Percentiles rank a stretch among this genome's conserved stretches.
phyloP scores from a whole-genome alignment of 2,113 vertebrate genomes.

The Puntigrus tetrazona region DNA sequence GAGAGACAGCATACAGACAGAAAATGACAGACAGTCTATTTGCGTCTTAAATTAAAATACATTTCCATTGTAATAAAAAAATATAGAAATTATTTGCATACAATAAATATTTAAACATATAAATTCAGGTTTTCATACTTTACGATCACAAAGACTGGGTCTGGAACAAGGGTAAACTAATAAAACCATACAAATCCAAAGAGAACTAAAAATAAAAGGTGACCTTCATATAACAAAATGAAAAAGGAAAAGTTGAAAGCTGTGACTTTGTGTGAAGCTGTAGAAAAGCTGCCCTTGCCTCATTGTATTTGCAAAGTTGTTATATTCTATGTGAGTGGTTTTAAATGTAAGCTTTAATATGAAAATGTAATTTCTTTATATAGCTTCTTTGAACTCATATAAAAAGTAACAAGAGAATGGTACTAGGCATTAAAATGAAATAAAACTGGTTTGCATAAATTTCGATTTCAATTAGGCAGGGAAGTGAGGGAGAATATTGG shows the following conservation, averaged over 20 bases:
- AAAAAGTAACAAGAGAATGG: neutral
- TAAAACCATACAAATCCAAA: neutral
- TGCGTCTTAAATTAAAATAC: too few species aligned
- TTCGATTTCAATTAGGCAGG: slow-evolving; percentile 39
- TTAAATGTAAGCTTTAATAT: slow-evolving; percentile 9
- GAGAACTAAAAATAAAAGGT: neutral
- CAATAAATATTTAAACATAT: neutral
- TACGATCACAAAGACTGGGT: neutral
- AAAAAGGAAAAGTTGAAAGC: neutral
- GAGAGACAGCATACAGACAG: too few species aligned
- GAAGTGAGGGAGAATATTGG: slow-evolving; percentile 15
- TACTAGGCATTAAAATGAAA: slow-evolving; percentile 49
- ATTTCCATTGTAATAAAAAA: too few species aligned
- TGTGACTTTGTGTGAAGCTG: neutral
- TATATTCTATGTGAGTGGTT: neutral
- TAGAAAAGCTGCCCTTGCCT: neutral
- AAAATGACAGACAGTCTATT: too few species aligned
- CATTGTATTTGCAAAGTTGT: neutral
- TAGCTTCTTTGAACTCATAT: neutral
- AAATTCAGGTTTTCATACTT: neutral
- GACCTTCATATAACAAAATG: neutral
- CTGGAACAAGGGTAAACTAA: neutral
- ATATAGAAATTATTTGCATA: too few species aligned
- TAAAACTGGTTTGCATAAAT: slow-evolving; percentile 49
- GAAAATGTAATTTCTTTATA: neutral